Evolutionary conservation across 1,140 invertebrate species (phyloP).

Genomic region (Heterodera carotae): DNA sequence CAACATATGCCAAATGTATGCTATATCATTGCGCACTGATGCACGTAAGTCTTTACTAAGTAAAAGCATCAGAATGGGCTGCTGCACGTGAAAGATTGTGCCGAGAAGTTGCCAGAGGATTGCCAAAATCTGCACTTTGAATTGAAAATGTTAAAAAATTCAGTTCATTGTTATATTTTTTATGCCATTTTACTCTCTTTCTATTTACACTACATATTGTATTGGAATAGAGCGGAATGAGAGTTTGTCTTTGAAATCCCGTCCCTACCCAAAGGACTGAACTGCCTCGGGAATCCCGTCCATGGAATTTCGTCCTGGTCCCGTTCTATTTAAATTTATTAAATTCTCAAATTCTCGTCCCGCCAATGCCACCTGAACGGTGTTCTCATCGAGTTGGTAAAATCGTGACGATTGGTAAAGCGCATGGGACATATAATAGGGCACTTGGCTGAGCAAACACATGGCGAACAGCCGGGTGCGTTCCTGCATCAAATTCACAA

Average conservation of each 20-base stretch:
- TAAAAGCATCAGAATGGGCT: slow-evolving; percentile 20
- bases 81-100: slow-evolving; percentile 29
- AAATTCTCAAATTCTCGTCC: no score
- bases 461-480: slow-evolving; percentile 16
- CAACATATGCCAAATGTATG: background rate
- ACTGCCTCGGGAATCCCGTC: no score
- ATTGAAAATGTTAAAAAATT: no score
- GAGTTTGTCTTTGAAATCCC: no score
- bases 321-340: background rate
- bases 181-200: no score
- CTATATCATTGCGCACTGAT: background rate
- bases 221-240: no score
- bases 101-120: slow-evolving; percentile 23
- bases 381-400: background rate
- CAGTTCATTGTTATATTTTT: no score
- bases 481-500: slow-evolving; percentile 23
- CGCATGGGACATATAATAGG: slow-evolving; percentile 18
- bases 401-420: slow-evolving; percentile 18
- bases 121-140: slow-evolving; percentile 23
- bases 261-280: no score
- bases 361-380: background rate
- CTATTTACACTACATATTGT: no score
- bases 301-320: background rate
- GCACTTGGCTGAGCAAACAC: slow-evolving; percentile 25
- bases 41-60: slow-evolving; percentile 14